Evolutionary conservation across 2,797 vertebrate species (phyloP).

Genomic region (Myotis planiceps): DNA sequence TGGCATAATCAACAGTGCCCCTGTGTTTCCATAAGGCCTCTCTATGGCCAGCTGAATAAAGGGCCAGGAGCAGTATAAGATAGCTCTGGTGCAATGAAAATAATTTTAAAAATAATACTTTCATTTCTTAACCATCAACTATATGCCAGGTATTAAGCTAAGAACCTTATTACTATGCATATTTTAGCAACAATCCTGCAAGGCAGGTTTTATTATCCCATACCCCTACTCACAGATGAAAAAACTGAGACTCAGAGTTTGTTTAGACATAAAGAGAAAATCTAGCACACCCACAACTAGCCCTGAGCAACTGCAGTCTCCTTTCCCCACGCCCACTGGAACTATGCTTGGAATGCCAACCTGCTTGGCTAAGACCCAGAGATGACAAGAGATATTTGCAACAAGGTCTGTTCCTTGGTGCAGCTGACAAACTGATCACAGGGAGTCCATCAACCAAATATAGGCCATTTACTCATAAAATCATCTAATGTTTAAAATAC

Average conservation of each 20-base stretch:
- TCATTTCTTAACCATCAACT: slow-evolving; percentile 5
- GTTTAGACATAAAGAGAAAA: background rate
- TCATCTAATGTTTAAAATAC: slow-evolving; percentile 41
- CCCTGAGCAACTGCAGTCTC: background rate
- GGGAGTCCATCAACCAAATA: slow-evolving; percentile 37
- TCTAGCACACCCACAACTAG: background rate
- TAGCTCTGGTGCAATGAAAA: background rate
- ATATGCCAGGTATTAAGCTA: background rate
- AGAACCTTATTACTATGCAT: background rate
- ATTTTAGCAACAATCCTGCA: background rate
- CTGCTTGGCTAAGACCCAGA: background rate
- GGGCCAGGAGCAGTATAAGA: background rate
- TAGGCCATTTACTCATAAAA: slow-evolving; percentile 32
- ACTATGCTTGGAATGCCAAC: background rate
- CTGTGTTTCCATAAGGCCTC: background rate
- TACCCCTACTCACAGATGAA: background rate
- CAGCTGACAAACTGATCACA: background rate
- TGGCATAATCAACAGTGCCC: background rate
- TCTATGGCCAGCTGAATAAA: background rate
- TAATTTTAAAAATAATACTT: background rate
- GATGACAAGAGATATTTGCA: background rate
- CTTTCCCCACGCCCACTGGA: background rate
- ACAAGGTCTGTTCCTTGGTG: background rate
- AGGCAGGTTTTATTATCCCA: background rate
- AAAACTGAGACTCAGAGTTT: background rate